These are phyloP conservation scores for Helicoverpa armigera DNA, from an alignment of 1,140 invertebrate genomes.

Conservation along the genomic window DNA sequence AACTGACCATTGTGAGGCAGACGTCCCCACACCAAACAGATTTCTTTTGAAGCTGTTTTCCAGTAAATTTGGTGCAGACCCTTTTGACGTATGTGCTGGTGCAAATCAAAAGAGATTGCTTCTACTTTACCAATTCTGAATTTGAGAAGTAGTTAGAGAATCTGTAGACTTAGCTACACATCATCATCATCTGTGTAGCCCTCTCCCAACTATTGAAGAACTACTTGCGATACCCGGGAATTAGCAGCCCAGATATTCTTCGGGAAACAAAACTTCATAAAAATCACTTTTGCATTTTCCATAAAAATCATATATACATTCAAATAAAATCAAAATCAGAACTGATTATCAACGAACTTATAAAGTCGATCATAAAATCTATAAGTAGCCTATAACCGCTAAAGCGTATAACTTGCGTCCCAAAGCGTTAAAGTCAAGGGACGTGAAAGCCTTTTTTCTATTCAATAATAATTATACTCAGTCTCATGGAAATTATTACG, in stretches of 20 bases:
- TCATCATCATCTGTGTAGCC: no score
- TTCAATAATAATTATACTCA: conserved; percentile 54
- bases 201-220: no score
- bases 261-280: no score
- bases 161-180: no score
- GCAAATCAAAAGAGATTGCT: conserved; percentile 19
- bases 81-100: conserved; percentile 52
- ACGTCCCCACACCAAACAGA: conserved; percentile 56
- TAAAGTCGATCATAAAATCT: not conserved
- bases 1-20: conserved; percentile 32
- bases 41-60: conserved; percentile 71
- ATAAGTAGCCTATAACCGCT: not conserved
- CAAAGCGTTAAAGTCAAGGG: conserved; percentile 11
- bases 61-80: conserved; percentile 69
- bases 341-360: not conserved
- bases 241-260: no score
- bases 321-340: not conserved
- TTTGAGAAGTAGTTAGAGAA: no score
- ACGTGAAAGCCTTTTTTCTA: conserved; percentile 46
- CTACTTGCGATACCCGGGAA: no score
- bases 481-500: conserved; percentile 55
- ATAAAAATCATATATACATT: not conserved
- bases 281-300: no score
- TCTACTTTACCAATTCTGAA: no score
- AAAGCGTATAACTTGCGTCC: not conserved